phyloP scores from a whole-genome alignment of 2,888 invertebrate genomes.

The Pachliopta kotzebuea region DNA sequence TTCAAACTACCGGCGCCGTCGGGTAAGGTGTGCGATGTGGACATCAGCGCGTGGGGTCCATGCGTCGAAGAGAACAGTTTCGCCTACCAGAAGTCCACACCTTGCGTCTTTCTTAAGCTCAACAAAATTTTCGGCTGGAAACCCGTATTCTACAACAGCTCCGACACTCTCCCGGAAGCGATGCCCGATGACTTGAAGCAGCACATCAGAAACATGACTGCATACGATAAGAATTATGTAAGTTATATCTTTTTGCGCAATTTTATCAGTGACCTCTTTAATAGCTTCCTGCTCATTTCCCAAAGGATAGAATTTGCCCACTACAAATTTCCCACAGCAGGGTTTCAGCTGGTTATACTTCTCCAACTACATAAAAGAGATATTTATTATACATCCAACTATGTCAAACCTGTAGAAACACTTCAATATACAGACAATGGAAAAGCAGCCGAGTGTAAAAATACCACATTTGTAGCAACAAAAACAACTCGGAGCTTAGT shows the following conservation, averaged over 20 bases:
- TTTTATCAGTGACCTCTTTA: too few relatives aligned
- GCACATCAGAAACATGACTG: conserved; percentile 81
- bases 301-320: too few relatives aligned
- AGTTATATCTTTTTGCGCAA: conserved; percentile 37
- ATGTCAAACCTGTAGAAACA: too few relatives aligned
- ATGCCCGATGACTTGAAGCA: conserved; percentile 88
- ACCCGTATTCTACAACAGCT: conserved; percentile 90
- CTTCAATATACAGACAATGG: too few relatives aligned
- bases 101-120: conserved; percentile 96
- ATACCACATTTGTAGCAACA: too few relatives aligned
- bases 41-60: conserved; percentile 88
- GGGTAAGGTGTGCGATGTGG: conserved; percentile 92
- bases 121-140: conserved; percentile 97
- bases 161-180: conserved; percentile 83
- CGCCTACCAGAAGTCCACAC: conserved; percentile 94
- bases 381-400: too few relatives aligned
- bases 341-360: too few relatives aligned
- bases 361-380: too few relatives aligned
- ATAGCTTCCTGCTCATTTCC: too few relatives aligned
- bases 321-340: too few relatives aligned
- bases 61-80: conserved; percentile 93
- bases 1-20: conserved; percentile 85
- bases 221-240: conserved; percentile 69
- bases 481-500: too few relatives aligned
- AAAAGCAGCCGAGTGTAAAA: too few relatives aligned